Conservation (phyloP, 1,140 invertebrate genomes). For the Drosophila parvula region DNA sequence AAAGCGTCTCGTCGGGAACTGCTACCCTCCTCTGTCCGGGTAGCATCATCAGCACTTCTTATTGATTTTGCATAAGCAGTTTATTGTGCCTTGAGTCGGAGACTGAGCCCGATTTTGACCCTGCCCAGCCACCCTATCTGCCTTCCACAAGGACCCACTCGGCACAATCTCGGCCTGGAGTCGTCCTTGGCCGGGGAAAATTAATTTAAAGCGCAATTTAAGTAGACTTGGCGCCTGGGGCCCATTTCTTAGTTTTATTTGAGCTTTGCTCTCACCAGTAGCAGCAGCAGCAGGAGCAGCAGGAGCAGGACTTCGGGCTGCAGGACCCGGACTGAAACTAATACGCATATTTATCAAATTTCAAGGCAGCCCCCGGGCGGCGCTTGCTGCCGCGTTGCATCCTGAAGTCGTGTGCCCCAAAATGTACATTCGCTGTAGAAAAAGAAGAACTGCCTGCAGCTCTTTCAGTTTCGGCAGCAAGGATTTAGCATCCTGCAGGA, state of each 20-base stretch:
- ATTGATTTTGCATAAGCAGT: constrained; percentile 62
- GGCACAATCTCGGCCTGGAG: background rate
- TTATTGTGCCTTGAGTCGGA: constrained; percentile 31
- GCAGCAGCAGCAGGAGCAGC: background rate
- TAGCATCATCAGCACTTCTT: constrained; percentile 28
- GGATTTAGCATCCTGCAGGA: background rate
- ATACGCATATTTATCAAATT: constrained; percentile 83
- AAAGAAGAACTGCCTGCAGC: constrained; percentile 57
- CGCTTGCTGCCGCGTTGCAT: constrained; percentile 23
- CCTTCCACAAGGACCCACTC: background rate
- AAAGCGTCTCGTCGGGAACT: constrained; percentile 10
- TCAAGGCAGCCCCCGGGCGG: constrained; percentile 68
- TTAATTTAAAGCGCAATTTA: constrained; percentile 77
- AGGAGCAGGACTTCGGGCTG: background rate
- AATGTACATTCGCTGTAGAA: constrained; percentile 60
- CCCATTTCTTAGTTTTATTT: constrained; percentile 52
- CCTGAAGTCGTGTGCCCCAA: constrained; percentile 41
- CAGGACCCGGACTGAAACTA: constrained; percentile 61
- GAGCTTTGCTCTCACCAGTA: constrained; percentile 30
- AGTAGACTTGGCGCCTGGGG: constrained; percentile 53
- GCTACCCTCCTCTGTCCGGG: background rate
- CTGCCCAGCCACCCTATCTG: background rate
- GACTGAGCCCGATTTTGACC: background rate
- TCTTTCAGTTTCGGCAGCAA: constrained; percentile 29
- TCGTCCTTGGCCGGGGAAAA: constrained; percentile 35